A percentile compares a stretch with the other conserved stretches of the same genome.
Evolutionary conservation across 2,888 invertebrate genomes (phyloP).

Genomic region (Lepetodrilus schrolli): DNA sequence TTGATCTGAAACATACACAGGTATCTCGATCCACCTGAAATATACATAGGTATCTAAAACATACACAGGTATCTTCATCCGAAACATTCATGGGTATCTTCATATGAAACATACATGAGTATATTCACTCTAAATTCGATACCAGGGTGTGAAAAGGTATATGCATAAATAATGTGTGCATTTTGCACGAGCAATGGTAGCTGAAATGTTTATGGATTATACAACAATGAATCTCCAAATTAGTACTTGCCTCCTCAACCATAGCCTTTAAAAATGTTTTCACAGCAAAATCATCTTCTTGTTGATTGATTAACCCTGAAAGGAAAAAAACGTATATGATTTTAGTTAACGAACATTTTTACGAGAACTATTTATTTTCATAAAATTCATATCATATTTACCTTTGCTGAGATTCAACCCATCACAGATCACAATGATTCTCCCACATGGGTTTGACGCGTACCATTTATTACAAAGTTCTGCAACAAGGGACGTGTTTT

Average conservation of each 20-base stretch:
- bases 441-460: conserved; percentile 43
- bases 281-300: conserved; percentile 14
- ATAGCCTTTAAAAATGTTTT: background rate
- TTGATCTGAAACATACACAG: background rate
- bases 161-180: too few species aligned
- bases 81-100: conserved; percentile 27
- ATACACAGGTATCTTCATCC: too few species aligned
- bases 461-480: conserved; percentile 41
- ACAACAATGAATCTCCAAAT: too few species aligned
- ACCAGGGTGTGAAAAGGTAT: too few species aligned
- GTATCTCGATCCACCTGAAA: too few species aligned
- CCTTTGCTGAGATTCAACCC: conserved; percentile 46
- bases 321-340: background rate
- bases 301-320: conserved; percentile 5
- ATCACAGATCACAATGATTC: conserved; percentile 52
- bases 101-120: too few species aligned
- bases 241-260: background rate
- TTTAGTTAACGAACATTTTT: too few species aligned
- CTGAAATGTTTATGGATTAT: too few species aligned
- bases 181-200: too few species aligned
- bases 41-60: too few species aligned
- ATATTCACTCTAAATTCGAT: too few species aligned
- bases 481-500: conserved; percentile 21
- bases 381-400: background rate
- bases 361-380: background rate